Conservation (phyloP, 1,140 invertebrate genomes). For the Drosophila busckii region DNA sequence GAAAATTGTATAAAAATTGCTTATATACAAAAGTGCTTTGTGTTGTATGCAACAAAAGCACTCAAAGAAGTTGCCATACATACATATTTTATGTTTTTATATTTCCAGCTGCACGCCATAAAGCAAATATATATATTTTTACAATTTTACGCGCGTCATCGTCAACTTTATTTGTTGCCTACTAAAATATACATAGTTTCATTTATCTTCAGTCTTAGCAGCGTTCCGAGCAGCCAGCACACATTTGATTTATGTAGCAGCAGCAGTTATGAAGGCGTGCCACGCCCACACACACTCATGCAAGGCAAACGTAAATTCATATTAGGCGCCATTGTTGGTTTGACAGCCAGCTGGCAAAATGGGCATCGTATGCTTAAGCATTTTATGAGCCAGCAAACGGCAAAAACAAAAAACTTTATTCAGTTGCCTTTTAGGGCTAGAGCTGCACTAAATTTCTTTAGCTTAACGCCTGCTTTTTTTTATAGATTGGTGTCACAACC, state of each 20-base stretch:
- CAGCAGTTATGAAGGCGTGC: conserved; percentile 64
- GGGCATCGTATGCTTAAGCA: conserved; percentile 47
- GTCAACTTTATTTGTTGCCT: conserved; percentile 5
- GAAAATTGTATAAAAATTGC: too few species aligned
- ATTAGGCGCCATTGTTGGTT: conserved; percentile 41
- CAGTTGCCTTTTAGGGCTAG: conserved; percentile 56
- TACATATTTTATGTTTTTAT: too few species aligned
- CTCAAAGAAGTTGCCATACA: too few species aligned
- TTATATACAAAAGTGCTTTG: too few species aligned
- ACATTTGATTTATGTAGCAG: conserved; percentile 70
- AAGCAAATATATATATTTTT: too few species aligned
- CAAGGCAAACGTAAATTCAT: conserved; percentile 66
- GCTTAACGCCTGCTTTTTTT: conserved; percentile 30
- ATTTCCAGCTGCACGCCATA: conserved; percentile 17
- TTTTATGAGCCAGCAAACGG: conserved; percentile 39
- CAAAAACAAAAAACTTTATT: conserved; percentile 58
- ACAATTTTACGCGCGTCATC: neutral
- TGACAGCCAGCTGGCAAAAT: conserved; percentile 35
- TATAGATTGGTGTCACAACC: conserved; percentile 35
- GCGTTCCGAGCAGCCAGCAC: conserved; percentile 17
- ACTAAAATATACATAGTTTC: conserved; percentile 52
- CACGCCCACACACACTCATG: conserved; percentile 23
- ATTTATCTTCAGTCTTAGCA: conserved; percentile 45
- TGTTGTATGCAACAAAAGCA: too few species aligned
- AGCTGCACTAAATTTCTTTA: conserved; percentile 60